Base-by-base conservation (phyloP, 2,113 vertebrate genomes). In the Hylia prasina region DNA sequence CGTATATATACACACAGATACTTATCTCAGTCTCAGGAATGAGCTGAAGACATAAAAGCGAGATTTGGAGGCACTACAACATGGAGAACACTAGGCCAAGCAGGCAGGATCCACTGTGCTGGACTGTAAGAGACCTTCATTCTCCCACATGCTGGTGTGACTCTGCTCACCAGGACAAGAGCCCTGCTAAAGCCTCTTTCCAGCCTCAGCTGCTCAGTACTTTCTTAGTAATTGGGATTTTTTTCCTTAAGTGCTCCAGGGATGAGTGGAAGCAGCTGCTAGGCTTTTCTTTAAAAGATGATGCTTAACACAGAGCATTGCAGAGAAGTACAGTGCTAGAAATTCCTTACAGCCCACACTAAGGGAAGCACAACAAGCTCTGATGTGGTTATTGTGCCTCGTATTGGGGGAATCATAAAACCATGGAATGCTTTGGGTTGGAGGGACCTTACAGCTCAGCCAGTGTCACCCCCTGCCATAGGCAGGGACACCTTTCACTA, bases 1-100 rank as follows among this genome's bases (percentile, higher is more conserved):
- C 1, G 7, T 68, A 24, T 50, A 58, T 39, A 48, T 15, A 69
- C 9, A 92, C 54, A 77, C 24, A 68, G 10, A n/a, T 24, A 88
- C 47, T 79, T 89, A 97, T 94, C 97, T 98, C 98, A 97, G 97
- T 98, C 94, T 98, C 96, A 96, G 94, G 94, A 97, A 96, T 83
- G 96, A 96, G 93, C 80, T 66, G 73, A 94, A 94, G 94, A 85
- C 87, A 61, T n/a, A 79, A 75, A 78, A 86, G 70, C 8, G 35
- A 91, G 77, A 75, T 48, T 45, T 64, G 76, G 89, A 90, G 73
- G 66, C 61, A 91, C 53, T 56, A 76, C 76, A 63, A 65, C 7
- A 65, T 5, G 31, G 42, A 88, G 37, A 87, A 69, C 53, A 50
- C 28, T 1, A 28, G 11, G 42, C 60, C 58, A 82, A 42, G 81